Conservation (phyloP, 2,797 vertebrate species). For the Falco biarmicus region DNA sequence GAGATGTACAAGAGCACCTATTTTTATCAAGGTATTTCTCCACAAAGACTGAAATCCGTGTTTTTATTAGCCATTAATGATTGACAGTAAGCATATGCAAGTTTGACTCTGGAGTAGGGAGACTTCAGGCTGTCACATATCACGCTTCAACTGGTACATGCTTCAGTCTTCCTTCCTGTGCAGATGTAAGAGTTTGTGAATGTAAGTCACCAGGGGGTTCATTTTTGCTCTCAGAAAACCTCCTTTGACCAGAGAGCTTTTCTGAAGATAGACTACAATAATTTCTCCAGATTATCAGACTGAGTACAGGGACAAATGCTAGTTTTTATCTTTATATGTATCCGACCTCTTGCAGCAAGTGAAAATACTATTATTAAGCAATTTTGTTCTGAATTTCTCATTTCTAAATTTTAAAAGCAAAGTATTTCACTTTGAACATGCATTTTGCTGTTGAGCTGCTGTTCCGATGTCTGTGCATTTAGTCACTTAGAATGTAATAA, state of each 20-base stretch:
- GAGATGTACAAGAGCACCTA: background rate
- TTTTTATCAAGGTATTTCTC: background rate
- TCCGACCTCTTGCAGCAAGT: background rate
- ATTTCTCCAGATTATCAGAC: background rate
- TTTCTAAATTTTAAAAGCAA: background rate
- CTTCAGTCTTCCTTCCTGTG: background rate
- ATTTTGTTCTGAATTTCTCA: background rate
- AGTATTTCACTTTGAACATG: background rate
- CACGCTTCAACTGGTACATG: background rate
- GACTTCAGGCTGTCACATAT: background rate
- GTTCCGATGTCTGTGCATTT: background rate
- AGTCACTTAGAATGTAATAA: background rate
- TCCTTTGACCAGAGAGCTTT: background rate
- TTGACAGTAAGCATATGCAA: background rate
- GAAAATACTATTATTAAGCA: background rate
- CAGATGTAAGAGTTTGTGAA: background rate
- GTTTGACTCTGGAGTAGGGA: background rate
- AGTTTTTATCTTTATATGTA: background rate
- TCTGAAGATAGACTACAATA: background rate
- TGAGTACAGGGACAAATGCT: background rate
- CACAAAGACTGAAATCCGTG: background rate
- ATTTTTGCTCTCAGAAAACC: background rate
- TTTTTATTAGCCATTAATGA: background rate
- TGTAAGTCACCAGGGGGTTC: background rate
- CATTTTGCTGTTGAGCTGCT: background rate